Evolutionary conservation across 2,113 vertebrate species (phyloP), one percentile per base, ranked within the genome.

Genomic region (Xenopus borealis): DNA sequence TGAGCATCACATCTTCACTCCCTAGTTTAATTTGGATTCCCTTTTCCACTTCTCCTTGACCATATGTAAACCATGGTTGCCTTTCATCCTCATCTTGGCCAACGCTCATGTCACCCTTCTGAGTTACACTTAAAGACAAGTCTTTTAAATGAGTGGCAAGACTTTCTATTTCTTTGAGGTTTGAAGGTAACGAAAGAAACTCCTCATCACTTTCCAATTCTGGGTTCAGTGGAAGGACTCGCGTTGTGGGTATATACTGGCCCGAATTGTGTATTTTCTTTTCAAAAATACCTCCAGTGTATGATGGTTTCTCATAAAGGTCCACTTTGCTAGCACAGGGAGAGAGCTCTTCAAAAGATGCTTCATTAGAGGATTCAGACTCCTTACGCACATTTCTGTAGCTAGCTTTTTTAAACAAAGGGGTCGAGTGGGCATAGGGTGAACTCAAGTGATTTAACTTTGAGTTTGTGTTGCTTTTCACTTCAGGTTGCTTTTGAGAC

Each of bases 101-200:
- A 82, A 58, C 46, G 10, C 72, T 27, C 0, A 67, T 69, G 33
- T 78, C 27, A 0, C 87, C 79, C 0, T 7, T 61, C 20, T 3
- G 78, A 66, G 64, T 83, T 27, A 90, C 10, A 58, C 83, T 84
- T 12, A 88, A 78, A 1, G 92, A 86, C 70, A 87, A 71, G 62
- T 72, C 80, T 57, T 86, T 89, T 17, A 98, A 81, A 79, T 93
- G 87, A 0, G 82, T 85, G 71, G 93, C 87, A 77, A 98, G 82
- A 50, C 79, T 86, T 70, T 93, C 93, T 73, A 95, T 82, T 82
- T 94, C 94, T 45, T 81, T 87, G 62, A 98, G 85, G 62, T 87
- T 86, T 0, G 91, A 80, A 10, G 96, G 96, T 50, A 98, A 88
- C 44, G 89, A 85, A 59, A 92, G 82, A 74, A 94, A 98, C 59